These are phyloP conservation scores for Diplazon laetatorius DNA, from an alignment of 2,888 invertebrate species.

Conservation along the genomic window DNA sequence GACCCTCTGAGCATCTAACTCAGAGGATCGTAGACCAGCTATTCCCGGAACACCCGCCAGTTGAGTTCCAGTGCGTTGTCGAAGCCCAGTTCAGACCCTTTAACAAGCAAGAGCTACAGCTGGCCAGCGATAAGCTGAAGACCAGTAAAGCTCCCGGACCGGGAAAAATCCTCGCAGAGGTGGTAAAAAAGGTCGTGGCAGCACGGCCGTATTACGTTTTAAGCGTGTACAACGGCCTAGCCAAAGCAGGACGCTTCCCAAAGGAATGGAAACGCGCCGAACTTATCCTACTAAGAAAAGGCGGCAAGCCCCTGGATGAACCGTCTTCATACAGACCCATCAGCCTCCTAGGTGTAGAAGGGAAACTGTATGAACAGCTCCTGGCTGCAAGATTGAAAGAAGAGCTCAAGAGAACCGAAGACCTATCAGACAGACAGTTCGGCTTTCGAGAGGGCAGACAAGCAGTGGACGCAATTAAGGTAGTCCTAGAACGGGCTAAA, in stretches of 20 bases:
- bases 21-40: background rate
- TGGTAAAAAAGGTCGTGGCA: background rate
- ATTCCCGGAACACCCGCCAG: background rate
- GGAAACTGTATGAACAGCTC: background rate
- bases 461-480: background rate
- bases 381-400: background rate
- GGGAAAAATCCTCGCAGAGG: background rate
- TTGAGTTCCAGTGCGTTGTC: background rate
- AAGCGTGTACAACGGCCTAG: background rate
- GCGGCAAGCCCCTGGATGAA: background rate
- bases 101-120: background rate
- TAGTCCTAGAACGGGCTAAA: background rate
- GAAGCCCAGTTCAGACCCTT: background rate
- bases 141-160: background rate
- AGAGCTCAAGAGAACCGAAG: background rate
- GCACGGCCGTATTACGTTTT: background rate
- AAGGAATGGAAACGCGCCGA: background rate
- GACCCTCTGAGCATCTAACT: background rate
- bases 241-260: background rate
- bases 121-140: background rate
- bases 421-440: background rate
- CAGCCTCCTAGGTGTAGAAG: background rate
- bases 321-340: background rate
- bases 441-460: background rate
- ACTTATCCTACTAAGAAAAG: background rate